Percentiles rank a stretch among this genome's conserved stretches.
Evolutionary conservation across 1,140 invertebrate genomes (phyloP).

Genomic region (Acromyrmex echinatior): DNA sequence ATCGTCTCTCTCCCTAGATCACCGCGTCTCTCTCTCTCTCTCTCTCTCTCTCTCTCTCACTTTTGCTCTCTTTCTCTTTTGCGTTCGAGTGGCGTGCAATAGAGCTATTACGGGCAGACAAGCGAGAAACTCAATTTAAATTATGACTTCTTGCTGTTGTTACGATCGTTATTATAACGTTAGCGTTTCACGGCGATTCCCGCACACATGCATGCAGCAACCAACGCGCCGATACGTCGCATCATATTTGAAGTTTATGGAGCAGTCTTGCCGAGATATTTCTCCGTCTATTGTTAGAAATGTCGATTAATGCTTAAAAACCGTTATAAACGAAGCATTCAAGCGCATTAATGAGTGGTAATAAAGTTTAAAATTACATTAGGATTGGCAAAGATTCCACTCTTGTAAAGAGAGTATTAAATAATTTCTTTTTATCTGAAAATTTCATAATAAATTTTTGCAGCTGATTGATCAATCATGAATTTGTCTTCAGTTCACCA

Average conservation of each 20-base stretch:
- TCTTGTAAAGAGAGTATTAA: not conserved
- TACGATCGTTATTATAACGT: conserved; percentile 80
- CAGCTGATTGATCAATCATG: not conserved
- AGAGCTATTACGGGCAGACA: conserved; percentile 79
- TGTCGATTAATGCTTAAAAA: conserved; percentile 33
- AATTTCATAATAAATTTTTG: conserved; percentile 26
- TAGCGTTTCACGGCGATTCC: conserved; percentile 76
- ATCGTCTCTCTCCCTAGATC: conserved; percentile 29
- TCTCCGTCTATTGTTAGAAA: conserved; percentile 28
- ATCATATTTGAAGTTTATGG: conserved; percentile 24
- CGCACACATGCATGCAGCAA: conserved; percentile 49
- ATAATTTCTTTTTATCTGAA: not conserved
- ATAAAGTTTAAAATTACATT: conserved; percentile 35
- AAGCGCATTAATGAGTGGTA: conserved; percentile 26
- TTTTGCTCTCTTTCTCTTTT: conserved; percentile 45
- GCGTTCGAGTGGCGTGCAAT: conserved; percentile 79
- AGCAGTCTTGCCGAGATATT: not conserved
- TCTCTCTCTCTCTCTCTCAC: conserved; percentile 45
- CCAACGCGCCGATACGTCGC: conserved; percentile 19
- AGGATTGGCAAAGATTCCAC: not conserved
- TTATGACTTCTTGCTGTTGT: conserved; percentile 79
- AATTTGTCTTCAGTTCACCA: not conserved
- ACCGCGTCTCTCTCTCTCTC: conserved; percentile 31
- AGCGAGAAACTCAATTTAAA: conserved; percentile 83
- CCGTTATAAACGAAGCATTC: not conserved